Evolutionary conservation across 1,140 invertebrate genomes (phyloP).

Genomic region (Drosophila sp.): DNA sequence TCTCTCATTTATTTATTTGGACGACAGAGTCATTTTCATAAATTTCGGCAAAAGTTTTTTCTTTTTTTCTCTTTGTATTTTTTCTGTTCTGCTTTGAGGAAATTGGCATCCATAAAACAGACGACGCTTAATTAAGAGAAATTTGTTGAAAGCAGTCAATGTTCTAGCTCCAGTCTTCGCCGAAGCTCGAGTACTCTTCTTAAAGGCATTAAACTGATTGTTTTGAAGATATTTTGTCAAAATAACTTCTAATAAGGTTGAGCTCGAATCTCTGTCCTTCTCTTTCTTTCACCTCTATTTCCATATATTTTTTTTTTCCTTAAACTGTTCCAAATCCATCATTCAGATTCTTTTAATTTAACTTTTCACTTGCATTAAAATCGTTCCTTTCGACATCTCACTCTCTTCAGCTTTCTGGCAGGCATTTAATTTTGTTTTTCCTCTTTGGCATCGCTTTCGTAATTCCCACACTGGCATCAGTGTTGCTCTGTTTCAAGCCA

Average conservation of each 20-base stretch:
- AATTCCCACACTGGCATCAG: not conserved
- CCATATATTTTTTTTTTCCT: too few species aligned
- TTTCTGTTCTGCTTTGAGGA: slow-evolving; percentile 50
- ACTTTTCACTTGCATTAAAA: too few species aligned
- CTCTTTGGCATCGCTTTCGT: not conserved
- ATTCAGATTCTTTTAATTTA: too few species aligned
- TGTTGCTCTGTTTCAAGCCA: too few species aligned
- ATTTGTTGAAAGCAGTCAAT: slow-evolving; percentile 44
- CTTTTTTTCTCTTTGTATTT: slow-evolving; percentile 11
- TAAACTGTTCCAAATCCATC: too few species aligned
- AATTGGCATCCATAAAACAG: slow-evolving; percentile 61
- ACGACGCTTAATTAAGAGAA: slow-evolving; percentile 69
- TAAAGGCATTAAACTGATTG: not conserved
- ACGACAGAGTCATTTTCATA: slow-evolving; percentile 77
- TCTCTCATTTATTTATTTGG: slow-evolving; percentile 70
- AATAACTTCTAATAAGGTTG: too few species aligned
- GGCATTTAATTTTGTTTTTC: not conserved
- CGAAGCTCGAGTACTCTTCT: slow-evolving; percentile 24
- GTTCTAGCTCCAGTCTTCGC: slow-evolving; percentile 17
- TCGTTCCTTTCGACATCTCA: not conserved
- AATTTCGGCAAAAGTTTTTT: slow-evolving; percentile 63
- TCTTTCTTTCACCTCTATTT: not conserved
- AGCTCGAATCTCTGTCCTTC: not conserved
- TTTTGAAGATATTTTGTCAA: not conserved
- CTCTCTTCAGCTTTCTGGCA: not conserved